Evolutionary conservation across 2,113 vertebrate genomes (phyloP), one percentile per base, ranked within the genome.

Genomic region (Vimba vimba): DNA sequence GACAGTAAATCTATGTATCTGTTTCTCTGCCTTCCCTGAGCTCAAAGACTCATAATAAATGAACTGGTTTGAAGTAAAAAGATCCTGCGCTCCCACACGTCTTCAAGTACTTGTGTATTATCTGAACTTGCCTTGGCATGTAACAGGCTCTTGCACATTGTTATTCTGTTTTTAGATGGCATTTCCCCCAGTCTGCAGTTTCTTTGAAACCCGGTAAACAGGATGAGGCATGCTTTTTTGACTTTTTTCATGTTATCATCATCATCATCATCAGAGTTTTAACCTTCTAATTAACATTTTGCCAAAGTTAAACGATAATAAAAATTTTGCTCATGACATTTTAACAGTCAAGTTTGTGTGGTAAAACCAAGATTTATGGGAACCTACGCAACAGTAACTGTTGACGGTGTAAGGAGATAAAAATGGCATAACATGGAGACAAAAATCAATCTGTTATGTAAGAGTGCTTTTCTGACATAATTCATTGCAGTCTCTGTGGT

Each of bases 111-210:
- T 78, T n/a, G 55, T 81, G 50, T 33, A 57, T 79, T 60, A 55
- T 39, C 81, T 39, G 81, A 39, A 73, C 81, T 43, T 73, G 81
- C 25, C 81, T n/a, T 59, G 64, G 64, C 80, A 69, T 82, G 81
- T 57, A 43, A 36, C 19, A 59, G 66, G 33, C 13, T 68, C 33
- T 83, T 52, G 79, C 30, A 52, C 30, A 55, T 43, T 25, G 81
- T 59, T 59, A 9, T 71, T 73, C 52, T 50, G 39, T 76, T 76
- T 76, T 76, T 50, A 17, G 45, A 52, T 39, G 78, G 84, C 25
- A 30, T 66, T 74, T 74, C 23, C 71, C 59, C 25, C 12, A 64
- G 23, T 86, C 50, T 69, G 33, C 7, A 17, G 30, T 21, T 80
- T 71, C 81, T 83, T 19, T 57, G 33, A 73, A 59, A 73, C 66